Evolutionary conservation across 1,140 invertebrate species (phyloP).

Genomic region (Trinorchestia longiramus): DNA sequence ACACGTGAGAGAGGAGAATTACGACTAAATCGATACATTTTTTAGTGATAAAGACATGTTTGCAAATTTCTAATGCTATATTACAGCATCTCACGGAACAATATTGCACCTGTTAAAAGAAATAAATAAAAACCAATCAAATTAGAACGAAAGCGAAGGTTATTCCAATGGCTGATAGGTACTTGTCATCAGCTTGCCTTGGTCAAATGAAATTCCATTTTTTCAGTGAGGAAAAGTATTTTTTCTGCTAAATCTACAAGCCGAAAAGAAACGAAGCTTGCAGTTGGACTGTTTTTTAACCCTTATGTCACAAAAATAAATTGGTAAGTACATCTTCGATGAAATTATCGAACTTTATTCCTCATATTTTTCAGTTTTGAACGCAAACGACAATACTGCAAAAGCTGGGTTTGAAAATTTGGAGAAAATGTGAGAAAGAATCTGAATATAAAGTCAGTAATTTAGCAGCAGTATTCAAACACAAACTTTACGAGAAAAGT

Average conservation of each 20-base stretch:
- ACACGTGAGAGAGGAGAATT: not conserved
- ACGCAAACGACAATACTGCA: not conserved
- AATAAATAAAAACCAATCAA: not conserved
- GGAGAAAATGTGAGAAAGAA: not conserved
- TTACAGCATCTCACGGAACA: too few relatives aligned
- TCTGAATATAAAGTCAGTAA: not conserved
- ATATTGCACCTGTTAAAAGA: not conserved
- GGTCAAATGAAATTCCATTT: not conserved
- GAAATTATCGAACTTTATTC: not conserved
- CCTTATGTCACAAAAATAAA: not conserved
- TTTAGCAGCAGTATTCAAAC: not conserved
- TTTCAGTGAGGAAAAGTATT: not conserved
- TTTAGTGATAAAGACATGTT: not conserved
- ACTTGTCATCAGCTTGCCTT: too few relatives aligned
- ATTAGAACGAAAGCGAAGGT: not conserved
- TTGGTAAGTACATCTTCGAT: not conserved
- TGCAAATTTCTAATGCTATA: too few relatives aligned
- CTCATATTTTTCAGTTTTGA: not conserved
- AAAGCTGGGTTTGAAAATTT: not conserved
- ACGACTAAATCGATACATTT: not conserved
- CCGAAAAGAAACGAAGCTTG: not conserved
- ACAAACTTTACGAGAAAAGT: not conserved
- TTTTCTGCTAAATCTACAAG: not conserved
- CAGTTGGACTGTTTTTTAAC: not conserved
- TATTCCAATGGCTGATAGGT: too few relatives aligned